A percentile compares a stretch with the other conserved stretches of the same genome.
phyloP scores from a whole-genome alignment of 1,140 invertebrate genomes.

The Cherax quadricarinatus region DNA sequence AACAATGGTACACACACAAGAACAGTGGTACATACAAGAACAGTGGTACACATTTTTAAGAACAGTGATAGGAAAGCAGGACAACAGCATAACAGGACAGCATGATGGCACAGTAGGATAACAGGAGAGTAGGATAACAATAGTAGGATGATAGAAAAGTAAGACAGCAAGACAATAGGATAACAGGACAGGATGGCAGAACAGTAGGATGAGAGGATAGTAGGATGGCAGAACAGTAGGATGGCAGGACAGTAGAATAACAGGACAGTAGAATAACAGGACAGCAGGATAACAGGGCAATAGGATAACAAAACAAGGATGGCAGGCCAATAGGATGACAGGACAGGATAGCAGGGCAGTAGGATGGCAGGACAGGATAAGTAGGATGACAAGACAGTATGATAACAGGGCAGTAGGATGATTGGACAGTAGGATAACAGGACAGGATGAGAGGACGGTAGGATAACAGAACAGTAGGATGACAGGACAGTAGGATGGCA shows the following conservation, averaged over 20 bases:
- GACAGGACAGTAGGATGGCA: neutral
- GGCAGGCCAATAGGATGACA: neutral
- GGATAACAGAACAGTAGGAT: neutral
- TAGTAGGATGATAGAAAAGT: neutral
- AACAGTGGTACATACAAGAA: too few species aligned
- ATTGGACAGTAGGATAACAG: too few species aligned
- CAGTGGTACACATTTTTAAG: too few species aligned
- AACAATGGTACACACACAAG: too few species aligned
- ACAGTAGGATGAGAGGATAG: neutral
- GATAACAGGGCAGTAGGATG: neutral
- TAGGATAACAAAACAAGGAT: neutral
- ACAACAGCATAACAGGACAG: neutral
- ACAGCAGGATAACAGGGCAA: neutral
- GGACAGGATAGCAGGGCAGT: neutral
- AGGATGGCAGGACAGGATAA: neutral
- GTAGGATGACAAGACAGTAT: neutral
- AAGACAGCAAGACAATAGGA: neutral
- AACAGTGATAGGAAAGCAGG: neutral
- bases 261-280: neutral
- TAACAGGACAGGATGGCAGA: neutral
- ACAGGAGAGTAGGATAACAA: neutral
- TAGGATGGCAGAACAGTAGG: neutral
- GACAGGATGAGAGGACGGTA: neutral
- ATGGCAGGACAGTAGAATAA: neutral
- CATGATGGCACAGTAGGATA: neutral